These are phyloP conservation scores for Tautogolabrus adspersus DNA, from an alignment of 2,113 vertebrate genomes.

Conservation along the genomic window DNA sequence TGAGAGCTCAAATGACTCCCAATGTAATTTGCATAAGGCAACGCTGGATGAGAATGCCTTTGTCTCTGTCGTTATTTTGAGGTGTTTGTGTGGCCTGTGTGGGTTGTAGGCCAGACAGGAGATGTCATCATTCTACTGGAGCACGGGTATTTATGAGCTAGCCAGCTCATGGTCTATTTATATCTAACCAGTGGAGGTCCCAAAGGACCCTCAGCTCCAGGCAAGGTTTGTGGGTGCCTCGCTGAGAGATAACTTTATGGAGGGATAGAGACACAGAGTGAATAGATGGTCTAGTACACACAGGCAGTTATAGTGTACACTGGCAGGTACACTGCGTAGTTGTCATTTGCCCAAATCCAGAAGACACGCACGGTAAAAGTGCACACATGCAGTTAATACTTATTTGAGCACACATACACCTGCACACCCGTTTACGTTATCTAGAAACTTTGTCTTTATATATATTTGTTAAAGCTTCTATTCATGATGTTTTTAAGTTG, in stretches of 20 bases:
- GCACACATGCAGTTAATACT: neutral
- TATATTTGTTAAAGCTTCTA: neutral
- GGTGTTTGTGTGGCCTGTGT: slow-evolving; percentile 63
- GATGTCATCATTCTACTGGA: slow-evolving; percentile 75
- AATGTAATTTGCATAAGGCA: slow-evolving; percentile 40
- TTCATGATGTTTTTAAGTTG: neutral
- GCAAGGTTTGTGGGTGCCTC: slow-evolving; percentile 69
- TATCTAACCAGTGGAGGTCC: slow-evolving; percentile 75
- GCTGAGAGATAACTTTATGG: slow-evolving; percentile 64
- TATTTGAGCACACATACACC: neutral
- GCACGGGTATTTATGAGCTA: slow-evolving; percentile 78
- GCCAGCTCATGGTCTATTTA: slow-evolving; percentile 80
- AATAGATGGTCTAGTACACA: slow-evolving; percentile 52
- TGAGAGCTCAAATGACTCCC: slow-evolving; percentile 6
- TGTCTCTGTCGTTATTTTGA: slow-evolving; percentile 67
- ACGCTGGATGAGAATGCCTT: slow-evolving; percentile 23
- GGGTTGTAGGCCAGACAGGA: slow-evolving; percentile 71
- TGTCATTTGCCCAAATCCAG: slow-evolving; percentile 1
- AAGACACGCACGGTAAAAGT: slow-evolving; percentile 23
- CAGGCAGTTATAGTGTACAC: slow-evolving; percentile 40
- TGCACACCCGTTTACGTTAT: neutral
- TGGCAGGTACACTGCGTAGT: slow-evolving; percentile 6
- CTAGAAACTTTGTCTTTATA: neutral
- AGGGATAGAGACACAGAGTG: slow-evolving; percentile 32
- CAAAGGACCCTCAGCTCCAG: slow-evolving; percentile 68